Evolutionary conservation across 2,888 invertebrate genomes (phyloP).

Genomic region (Clunio marinus): DNA sequence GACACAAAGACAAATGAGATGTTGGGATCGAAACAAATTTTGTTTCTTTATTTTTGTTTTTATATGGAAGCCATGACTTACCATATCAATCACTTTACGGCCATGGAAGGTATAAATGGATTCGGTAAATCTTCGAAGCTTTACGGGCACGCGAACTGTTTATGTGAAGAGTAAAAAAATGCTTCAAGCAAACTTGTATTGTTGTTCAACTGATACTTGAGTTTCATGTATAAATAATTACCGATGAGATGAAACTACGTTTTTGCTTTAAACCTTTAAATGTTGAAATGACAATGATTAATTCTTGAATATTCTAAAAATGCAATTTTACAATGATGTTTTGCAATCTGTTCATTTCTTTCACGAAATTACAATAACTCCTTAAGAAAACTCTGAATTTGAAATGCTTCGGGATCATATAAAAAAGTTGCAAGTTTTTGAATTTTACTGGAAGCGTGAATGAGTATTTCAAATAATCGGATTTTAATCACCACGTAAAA

Average conservation of each 20-base stretch:
- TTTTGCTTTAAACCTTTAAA: background rate
- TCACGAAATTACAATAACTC: no score
- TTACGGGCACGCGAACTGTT: conserved; percentile 2
- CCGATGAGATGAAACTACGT: conserved; percentile 4
- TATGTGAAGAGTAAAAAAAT: background rate
- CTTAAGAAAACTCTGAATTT: no score
- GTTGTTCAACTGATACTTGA: background rate
- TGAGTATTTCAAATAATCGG: no score
- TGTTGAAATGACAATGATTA: conserved; percentile 15
- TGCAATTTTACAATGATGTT: no score
- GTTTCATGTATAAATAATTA: background rate
- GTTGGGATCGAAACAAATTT: conserved; percentile 4
- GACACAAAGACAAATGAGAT: background rate
- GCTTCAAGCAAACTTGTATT: background rate
- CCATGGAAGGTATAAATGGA: background rate
- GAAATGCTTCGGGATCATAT: no score
- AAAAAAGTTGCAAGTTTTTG: no score
- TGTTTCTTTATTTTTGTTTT: background rate
- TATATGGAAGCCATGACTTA: conserved; percentile 1
- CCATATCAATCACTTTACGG: conserved; percentile 1
- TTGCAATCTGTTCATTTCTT: no score
- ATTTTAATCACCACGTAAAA: background rate
- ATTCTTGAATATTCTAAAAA: no score
- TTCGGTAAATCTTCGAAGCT: conserved; percentile 14
- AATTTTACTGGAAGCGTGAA: no score